phyloP scores from a whole-genome alignment of 2,888 invertebrate species.

The Plebejus anna region DNA sequence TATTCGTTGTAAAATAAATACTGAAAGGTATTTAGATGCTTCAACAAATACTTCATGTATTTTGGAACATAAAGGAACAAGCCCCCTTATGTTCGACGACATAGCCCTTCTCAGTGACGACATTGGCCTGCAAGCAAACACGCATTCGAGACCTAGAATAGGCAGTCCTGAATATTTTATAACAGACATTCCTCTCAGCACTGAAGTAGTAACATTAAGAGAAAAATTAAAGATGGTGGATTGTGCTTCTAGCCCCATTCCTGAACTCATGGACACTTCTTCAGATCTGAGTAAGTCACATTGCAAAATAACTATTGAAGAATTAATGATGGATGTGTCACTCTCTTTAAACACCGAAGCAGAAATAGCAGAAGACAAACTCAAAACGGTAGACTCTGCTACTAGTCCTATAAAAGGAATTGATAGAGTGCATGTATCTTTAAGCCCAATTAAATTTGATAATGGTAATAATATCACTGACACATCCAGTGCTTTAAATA shows the following conservation, averaged over 20 bases:
- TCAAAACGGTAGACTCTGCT: constrained; percentile 4
- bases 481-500: background rate
- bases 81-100: constrained; percentile 40
- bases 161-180: constrained; percentile 50
- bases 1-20: constrained; percentile 34
- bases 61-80: constrained; percentile 37
- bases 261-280: constrained; percentile 1
- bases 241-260: constrained; percentile 6
- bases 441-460: constrained; percentile 25
- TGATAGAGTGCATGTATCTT: constrained; percentile 5
- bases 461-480: background rate
- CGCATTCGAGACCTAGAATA: background rate
- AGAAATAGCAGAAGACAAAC: background rate
- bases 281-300: background rate
- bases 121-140: constrained; percentile 7
- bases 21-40: constrained; percentile 35
- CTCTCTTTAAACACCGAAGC: background rate
- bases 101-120: constrained; percentile 30
- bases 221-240: constrained; percentile 10
- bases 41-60: constrained; percentile 40
- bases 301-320: constrained; percentile 39
- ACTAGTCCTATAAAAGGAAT: constrained; percentile 17
- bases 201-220: constrained; percentile 17
- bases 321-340: constrained; percentile 26
- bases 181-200: constrained; percentile 22